Evolutionary conservation across 2,113 vertebrate genomes (phyloP).

Genomic region (Strix aluco): DNA sequence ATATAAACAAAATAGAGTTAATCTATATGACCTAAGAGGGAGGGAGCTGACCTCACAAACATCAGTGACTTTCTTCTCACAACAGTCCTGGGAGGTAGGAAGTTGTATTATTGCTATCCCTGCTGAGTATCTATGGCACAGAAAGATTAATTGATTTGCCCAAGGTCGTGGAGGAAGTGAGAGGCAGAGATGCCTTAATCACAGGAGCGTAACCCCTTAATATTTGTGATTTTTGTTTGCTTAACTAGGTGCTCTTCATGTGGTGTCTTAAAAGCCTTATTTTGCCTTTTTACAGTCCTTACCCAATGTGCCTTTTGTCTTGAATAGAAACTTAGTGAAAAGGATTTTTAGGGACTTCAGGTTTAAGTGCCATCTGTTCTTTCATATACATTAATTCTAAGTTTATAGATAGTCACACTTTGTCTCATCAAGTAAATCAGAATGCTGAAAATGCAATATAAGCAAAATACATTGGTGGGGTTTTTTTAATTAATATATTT

Average conservation of each 20-base stretch:
- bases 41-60: not conserved
- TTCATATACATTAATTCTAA: not conserved
- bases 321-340: not conserved
- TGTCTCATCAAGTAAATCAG: not conserved
- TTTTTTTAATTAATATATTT: slow-evolving; percentile 32
- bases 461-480: not conserved
- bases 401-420: not conserved
- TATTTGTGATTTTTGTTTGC: not conserved
- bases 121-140: slow-evolving; percentile 15
- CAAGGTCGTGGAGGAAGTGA: slow-evolving; percentile 29
- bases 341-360: not conserved
- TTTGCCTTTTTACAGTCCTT: not conserved
- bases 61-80: slow-evolving; percentile 20
- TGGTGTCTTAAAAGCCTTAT: not conserved
- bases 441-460: not conserved
- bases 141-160: slow-evolving; percentile 54
- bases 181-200: not conserved
- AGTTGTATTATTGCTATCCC: slow-evolving; percentile 41
- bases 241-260: not conserved
- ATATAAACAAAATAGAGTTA: not conserved
- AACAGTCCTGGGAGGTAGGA: slow-evolving; percentile 31
- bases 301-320: not conserved
- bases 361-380: not conserved
- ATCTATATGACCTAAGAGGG: not conserved
- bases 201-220: not conserved